A percentile compares a stretch with the other conserved stretches of the same genome.
phyloP scores from a whole-genome alignment of 2,113 vertebrate genomes.

The Urocolius indicus region DNA sequence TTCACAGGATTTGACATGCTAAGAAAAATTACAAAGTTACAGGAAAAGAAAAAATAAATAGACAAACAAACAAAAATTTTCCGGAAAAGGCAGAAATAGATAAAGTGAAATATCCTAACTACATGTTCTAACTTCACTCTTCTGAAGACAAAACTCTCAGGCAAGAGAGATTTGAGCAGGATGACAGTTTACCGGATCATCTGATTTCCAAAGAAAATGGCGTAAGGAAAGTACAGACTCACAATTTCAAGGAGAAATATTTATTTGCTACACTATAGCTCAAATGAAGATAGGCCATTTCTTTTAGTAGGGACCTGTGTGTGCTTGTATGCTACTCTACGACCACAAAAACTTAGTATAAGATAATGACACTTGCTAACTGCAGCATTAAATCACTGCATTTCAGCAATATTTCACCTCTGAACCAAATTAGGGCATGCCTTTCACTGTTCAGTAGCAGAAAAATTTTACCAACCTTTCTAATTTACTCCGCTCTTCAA shows the following conservation, averaged over 20 bases:
- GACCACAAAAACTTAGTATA: not conserved
- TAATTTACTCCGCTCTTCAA: not conserved
- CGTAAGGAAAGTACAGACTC: not conserved
- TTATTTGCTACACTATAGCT: not conserved
- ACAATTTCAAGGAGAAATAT: not conserved
- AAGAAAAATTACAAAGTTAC: not conserved
- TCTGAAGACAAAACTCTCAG: not conserved
- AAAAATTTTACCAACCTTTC: not conserved
- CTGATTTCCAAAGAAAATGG: not conserved
- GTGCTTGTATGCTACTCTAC: not conserved
- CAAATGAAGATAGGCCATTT: not conserved
- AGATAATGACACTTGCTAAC: not conserved
- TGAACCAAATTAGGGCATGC: not conserved
- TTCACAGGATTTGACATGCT: not conserved
- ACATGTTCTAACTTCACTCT: not conserved
- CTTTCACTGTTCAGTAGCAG: not conserved
- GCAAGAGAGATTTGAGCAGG: not conserved
- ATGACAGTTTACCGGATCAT: not conserved
- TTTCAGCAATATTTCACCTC: not conserved
- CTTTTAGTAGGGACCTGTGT: not conserved
- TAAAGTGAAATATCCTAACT: not conserved
- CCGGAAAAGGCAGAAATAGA: not conserved
- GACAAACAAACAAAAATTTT: not conserved
- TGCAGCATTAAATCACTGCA: not conserved
- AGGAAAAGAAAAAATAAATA: not conserved